Percentiles rank a stretch among this genome's conserved stretches.
Evolutionary conservation across 2,797 vertebrate genomes (phyloP).

Genomic region (Loriculus beryllinus): DNA sequence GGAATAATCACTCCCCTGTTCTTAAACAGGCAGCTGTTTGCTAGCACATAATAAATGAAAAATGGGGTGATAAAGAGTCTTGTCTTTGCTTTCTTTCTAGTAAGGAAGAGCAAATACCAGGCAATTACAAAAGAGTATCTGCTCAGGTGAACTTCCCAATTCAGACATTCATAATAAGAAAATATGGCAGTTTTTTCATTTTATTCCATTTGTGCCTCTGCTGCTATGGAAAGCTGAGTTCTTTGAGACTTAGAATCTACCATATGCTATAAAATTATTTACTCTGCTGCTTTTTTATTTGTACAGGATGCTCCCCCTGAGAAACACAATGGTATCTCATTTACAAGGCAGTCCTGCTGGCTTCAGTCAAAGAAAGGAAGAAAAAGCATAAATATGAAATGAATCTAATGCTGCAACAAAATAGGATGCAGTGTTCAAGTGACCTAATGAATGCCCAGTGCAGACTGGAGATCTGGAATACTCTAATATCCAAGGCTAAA

Average conservation of each 20-base stretch:
- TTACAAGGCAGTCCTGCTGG: slow-evolving; percentile 50
- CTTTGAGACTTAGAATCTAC: slow-evolving; percentile 35
- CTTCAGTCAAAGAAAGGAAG: slow-evolving; percentile 15
- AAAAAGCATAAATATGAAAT: slow-evolving; percentile 54
- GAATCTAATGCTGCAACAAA: slow-evolving; percentile 51
- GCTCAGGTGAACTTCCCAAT: slow-evolving; percentile 35
- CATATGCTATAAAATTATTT: slow-evolving; percentile 57
- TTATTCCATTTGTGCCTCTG: slow-evolving; percentile 42
- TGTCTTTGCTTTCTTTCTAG: slow-evolving; percentile 35
- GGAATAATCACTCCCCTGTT: not conserved
- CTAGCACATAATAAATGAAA: not conserved
- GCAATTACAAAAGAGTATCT: slow-evolving; percentile 33
- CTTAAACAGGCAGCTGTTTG: slow-evolving; percentile 1
- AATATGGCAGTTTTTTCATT: slow-evolving; percentile 52
- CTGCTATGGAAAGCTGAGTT: slow-evolving; percentile 34
- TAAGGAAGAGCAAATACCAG: slow-evolving; percentile 21
- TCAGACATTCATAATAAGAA: slow-evolving; percentile 39
- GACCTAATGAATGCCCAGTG: slow-evolving; percentile 47
- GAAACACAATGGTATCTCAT: slow-evolving; percentile 53
- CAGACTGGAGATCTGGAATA: slow-evolving; percentile 3
- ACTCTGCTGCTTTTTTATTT: slow-evolving; percentile 57
- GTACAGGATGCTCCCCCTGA: slow-evolving; percentile 49
- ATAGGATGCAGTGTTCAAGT: slow-evolving; percentile 11
- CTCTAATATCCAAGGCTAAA: not conserved
- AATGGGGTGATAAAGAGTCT: slow-evolving; percentile 33